phyloP scores from a whole-genome alignment of 2,113 vertebrate species.

The Heterotis niloticus region DNA sequence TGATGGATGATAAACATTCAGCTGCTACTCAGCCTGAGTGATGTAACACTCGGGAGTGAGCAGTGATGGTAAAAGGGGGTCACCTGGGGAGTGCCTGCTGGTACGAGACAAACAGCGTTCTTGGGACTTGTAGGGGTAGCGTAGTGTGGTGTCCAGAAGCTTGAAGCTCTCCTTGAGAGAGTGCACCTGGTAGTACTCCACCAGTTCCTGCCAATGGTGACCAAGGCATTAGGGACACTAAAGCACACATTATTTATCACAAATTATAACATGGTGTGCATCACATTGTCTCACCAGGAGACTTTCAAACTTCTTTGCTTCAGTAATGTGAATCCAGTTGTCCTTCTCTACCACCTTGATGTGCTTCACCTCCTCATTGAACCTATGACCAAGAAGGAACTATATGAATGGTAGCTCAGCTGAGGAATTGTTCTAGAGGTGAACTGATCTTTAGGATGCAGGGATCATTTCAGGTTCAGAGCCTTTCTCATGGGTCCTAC shows the following conservation, averaged over 20 bases:
- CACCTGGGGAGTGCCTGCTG: conserved; percentile 85
- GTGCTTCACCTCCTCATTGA: conserved; percentile 97
- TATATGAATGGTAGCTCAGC: not conserved
- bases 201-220: conserved; percentile 74
- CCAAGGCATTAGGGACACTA: not conserved
- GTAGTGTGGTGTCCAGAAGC: conserved; percentile 87
- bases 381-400: conserved; percentile 61
- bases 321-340: conserved; percentile 96
- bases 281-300: conserved; percentile 70
- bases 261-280: not conserved
- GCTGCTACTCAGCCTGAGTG: too few species aligned
- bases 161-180: conserved; percentile 98
- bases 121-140: conserved; percentile 85
- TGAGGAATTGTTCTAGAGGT: not conserved
- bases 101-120: conserved; percentile 74
- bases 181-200: conserved; percentile 94
- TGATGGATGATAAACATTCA: too few species aligned
- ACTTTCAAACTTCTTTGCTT: conserved; percentile 96
- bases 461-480: too few species aligned
- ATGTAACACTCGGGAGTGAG: not conserved
- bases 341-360: conserved; percentile 97
- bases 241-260: too few species aligned
- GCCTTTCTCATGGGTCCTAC: too few species aligned
- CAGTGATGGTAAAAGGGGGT: not conserved
- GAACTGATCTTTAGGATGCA: too few species aligned